Evolutionary conservation across 1,140 invertebrate genomes (phyloP).

Genomic region (Ptiloglossa arizonensis): DNA sequence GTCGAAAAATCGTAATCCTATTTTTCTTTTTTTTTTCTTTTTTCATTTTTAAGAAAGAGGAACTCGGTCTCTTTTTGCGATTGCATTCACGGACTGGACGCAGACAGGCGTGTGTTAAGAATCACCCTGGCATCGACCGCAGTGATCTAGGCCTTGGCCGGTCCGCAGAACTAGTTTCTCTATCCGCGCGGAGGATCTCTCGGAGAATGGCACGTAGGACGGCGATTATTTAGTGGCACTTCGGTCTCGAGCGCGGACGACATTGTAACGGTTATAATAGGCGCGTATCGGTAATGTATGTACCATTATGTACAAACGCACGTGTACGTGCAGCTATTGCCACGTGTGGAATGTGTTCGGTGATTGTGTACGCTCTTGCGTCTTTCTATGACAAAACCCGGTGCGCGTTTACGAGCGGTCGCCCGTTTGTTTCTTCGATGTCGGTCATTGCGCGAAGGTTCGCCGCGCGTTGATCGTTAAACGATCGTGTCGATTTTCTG

Average conservation of each 20-base stretch:
- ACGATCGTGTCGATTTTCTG: background rate
- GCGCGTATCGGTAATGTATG: slow-evolving; percentile 44
- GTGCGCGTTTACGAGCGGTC: slow-evolving; percentile 21
- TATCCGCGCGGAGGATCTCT: slow-evolving; percentile 59
- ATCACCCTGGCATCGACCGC: slow-evolving; percentile 62
- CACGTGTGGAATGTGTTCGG: slow-evolving; percentile 44
- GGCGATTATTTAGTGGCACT: slow-evolving; percentile 62
- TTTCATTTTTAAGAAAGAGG: background rate
- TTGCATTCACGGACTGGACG: slow-evolving; percentile 8
- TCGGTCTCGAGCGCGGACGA: slow-evolving; percentile 30
- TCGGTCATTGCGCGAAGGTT: slow-evolving; percentile 14
- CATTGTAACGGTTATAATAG: slow-evolving; percentile 61
- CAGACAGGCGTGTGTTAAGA: slow-evolving; percentile 27
- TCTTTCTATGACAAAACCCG: slow-evolving; percentile 18
- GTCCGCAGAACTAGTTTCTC: slow-evolving; percentile 62
- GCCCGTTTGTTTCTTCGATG: slow-evolving; percentile 3
- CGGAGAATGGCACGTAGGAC: slow-evolving; percentile 57
- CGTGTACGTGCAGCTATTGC: slow-evolving; percentile 25
- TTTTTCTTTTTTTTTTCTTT: no score
- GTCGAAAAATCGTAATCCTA: background rate
- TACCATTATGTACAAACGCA: slow-evolving; percentile 30
- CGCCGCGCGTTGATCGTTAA: background rate
- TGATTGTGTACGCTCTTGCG: slow-evolving; percentile 12
- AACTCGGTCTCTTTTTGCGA: slow-evolving; percentile 2
- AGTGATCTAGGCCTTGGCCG: slow-evolving; percentile 62